Conservation (phyloP, 2,113 vertebrate genomes). For the crab-eating macaque (Macaca fascicularis) region T2T-MFA8v1.1 NC_088378.1:166110501-166111000, state of each 20-base stretch:
- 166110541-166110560: neutral
- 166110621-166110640: neutral
- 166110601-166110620: neutral
- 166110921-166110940: neutral
- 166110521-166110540: neutral
- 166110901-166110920: fast-evolving
- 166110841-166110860: fast-evolving
- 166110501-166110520: conserved; percentile 30
- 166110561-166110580: neutral
- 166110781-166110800: neutral
- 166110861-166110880: neutral
- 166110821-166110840: neutral
- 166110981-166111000: neutral
- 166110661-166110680: neutral
- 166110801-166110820: neutral
- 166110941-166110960: neutral
- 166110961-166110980: neutral
- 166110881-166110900: neutral
- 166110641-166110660: neutral
- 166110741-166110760: neutral
- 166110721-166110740: neutral
- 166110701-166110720: neutral
- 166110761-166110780: neutral
- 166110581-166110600: neutral
- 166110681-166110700: neutral